These are phyloP conservation scores for Tauraco erythrolophus DNA, from an alignment of 2,113 vertebrate species.

Conservation along the genomic window DNA sequence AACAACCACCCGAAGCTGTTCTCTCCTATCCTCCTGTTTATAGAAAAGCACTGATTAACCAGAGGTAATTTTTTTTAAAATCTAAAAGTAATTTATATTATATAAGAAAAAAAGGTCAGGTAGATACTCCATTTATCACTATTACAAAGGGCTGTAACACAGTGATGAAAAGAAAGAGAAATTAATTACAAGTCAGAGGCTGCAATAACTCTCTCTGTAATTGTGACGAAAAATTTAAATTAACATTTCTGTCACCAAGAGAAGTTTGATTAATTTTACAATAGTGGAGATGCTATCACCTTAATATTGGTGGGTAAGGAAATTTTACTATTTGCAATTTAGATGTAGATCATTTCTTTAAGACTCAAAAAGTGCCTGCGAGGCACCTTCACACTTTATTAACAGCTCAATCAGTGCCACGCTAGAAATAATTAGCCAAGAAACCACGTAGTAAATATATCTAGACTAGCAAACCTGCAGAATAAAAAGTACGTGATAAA, in stretches of 20 bases:
- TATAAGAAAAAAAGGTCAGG: constrained; percentile 72
- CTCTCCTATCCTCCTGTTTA: constrained; percentile 59
- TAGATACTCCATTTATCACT: constrained; percentile 80
- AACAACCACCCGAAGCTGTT: neutral
- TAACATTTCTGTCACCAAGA: constrained; percentile 84
- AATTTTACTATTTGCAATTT: constrained; percentile 81
- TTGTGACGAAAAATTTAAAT: constrained; percentile 86
- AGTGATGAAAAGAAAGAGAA: constrained; percentile 81
- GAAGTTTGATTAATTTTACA: constrained; percentile 88
- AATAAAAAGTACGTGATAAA: constrained; percentile 38
- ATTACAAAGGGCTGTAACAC: constrained; percentile 78
- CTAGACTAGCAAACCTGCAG: constrained; percentile 38
- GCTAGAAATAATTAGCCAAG: constrained; percentile 78
- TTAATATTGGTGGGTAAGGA: constrained; percentile 74
- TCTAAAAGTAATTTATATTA: constrained; percentile 71
- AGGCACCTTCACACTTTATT: constrained; percentile 90
- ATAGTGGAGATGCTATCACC: constrained; percentile 77
- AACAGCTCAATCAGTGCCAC: constrained; percentile 83
- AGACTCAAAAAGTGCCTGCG: constrained; percentile 71
- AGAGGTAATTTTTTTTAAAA: constrained; percentile 62
- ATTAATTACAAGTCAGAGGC: constrained; percentile 87
- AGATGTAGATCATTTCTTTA: constrained; percentile 80
- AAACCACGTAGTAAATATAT: constrained; percentile 72
- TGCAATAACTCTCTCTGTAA: constrained; percentile 82
- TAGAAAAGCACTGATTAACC: constrained; percentile 71